Percentiles rank a stretch among this genome's conserved stretches.
phyloP scores from a whole-genome alignment of 2,113 vertebrate species.

The Cryptotis parvus region DNA sequence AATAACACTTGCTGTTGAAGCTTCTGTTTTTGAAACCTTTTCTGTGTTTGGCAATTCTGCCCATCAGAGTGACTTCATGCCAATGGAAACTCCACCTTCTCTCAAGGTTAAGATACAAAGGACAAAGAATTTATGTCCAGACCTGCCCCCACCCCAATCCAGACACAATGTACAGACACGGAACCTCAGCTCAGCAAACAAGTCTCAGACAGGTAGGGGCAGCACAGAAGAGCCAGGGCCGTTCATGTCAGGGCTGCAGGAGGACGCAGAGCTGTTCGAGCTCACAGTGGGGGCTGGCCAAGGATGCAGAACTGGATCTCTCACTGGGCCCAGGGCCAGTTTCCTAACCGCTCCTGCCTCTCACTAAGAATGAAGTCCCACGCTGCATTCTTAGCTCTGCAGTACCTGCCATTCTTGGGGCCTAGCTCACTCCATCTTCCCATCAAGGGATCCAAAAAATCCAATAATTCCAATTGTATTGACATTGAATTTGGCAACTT shows the following conservation, averaged over 20 bases:
- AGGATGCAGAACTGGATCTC: neutral
- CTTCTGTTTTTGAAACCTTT: neutral
- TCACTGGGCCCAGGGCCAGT: neutral
- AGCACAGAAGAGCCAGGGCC: neutral
- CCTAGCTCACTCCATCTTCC: neutral
- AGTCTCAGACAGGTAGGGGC: neutral
- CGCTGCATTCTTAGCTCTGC: neutral
- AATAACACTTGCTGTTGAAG: neutral
- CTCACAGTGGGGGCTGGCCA: too few relatives aligned
- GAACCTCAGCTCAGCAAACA: neutral
- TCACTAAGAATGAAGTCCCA: too few relatives aligned
- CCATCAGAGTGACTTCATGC: neutral
- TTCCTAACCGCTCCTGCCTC: neutral
- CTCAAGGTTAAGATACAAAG: conserved; percentile 7
- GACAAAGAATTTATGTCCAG: neutral
- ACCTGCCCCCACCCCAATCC: neutral
- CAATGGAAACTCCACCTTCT: neutral
- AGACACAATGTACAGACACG: neutral
- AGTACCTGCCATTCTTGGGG: neutral
- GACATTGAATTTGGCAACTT: too few relatives aligned
- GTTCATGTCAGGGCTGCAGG: too few relatives aligned
- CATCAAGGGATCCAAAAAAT: neutral
- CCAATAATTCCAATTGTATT: neutral
- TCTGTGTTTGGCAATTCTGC: neutral
- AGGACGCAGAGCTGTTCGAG: too few relatives aligned